Percentiles rank a stretch among this genome's conserved stretches.
Conservation (phyloP, 1,140 invertebrate species). For the Eubasilissa regina region DNA sequence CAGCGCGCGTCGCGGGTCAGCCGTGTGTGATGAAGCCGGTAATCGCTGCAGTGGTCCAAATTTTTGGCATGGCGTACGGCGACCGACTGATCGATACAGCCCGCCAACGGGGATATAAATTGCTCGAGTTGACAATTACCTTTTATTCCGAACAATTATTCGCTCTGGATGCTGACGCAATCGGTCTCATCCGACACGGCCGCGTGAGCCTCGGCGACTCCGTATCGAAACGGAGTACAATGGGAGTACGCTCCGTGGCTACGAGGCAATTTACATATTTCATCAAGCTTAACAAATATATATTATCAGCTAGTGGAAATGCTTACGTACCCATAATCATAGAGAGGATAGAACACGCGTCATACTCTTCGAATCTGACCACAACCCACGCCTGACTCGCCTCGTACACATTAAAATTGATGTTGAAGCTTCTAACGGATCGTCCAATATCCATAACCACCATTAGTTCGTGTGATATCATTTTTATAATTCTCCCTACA, state of each 20-base stretch:
- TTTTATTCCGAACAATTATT: constrained; percentile 45
- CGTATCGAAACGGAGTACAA: constrained; percentile 12
- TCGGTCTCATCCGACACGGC: constrained; percentile 24
- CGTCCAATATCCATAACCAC: background rate
- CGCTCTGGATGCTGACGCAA: constrained; percentile 32
- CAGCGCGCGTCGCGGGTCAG: constrained; percentile 36
- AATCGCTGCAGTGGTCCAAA: background rate
- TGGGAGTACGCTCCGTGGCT: background rate
- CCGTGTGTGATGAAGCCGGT: background rate
- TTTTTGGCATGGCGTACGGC: constrained; percentile 34
- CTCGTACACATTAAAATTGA: background rate
- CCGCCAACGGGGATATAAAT: constrained; percentile 35
- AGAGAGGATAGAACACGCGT: too few relatives aligned
- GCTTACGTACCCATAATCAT: too few relatives aligned
- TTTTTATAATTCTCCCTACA: too few relatives aligned
- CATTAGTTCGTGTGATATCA: too few relatives aligned
- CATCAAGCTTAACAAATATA: background rate
- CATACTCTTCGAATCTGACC: too few relatives aligned
- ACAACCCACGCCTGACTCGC: too few relatives aligned
- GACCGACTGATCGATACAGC: background rate
- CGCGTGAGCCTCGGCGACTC: background rate
- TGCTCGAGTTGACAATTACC: constrained; percentile 43
- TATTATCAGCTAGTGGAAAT: too few relatives aligned
- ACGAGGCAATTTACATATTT: constrained; percentile 1
- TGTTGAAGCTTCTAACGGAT: background rate